These are phyloP conservation scores for Siderastrea siderea DNA, from an alignment of 92 coral and sea anemone genomes.

Conservation along the genomic window DNA sequence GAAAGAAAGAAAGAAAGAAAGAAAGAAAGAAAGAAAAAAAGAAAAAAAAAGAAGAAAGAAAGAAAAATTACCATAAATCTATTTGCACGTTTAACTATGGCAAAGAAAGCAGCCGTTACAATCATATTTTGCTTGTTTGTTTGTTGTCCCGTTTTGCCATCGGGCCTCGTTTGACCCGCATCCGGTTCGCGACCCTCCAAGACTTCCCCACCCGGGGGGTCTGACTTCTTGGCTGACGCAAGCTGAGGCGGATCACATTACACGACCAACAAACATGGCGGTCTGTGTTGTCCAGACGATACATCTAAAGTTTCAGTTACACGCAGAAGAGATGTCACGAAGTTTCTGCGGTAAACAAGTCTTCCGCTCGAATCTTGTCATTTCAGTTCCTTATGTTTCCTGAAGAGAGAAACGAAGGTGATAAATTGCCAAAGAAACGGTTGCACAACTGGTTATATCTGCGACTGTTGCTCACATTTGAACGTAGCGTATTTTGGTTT, in stretches of 20 bases:
- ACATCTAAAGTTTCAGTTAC: conserved; percentile 4
- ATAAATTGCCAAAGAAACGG: background rate
- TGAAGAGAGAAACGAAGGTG: background rate
- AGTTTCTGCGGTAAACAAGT: background rate
- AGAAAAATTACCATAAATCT: too few relatives aligned
- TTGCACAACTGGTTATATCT: conserved; percentile 19
- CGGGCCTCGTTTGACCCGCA: too few relatives aligned
- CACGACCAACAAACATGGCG: conserved; percentile 34
- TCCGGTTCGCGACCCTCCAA: background rate
- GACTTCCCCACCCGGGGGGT: background rate
- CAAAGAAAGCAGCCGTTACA: too few relatives aligned
- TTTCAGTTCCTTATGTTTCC: conserved; percentile 28
- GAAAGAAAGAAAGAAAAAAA: too few relatives aligned
- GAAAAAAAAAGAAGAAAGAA: too few relatives aligned
- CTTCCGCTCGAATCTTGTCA: conserved; percentile 14
- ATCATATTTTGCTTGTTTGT: too few relatives aligned
- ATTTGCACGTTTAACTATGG: too few relatives aligned
- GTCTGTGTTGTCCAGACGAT: background rate
- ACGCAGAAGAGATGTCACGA: background rate
- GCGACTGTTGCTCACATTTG: conserved; percentile 33
- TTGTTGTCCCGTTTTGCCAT: too few relatives aligned
- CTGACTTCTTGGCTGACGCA: conserved; percentile 6
- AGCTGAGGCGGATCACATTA: conserved; percentile 3
- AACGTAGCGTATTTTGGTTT: conserved; percentile 30
- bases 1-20: too few relatives aligned